Evolutionary conservation across 2,113 vertebrate species (phyloP).

Genomic region (Notothenia rossii): DNA sequence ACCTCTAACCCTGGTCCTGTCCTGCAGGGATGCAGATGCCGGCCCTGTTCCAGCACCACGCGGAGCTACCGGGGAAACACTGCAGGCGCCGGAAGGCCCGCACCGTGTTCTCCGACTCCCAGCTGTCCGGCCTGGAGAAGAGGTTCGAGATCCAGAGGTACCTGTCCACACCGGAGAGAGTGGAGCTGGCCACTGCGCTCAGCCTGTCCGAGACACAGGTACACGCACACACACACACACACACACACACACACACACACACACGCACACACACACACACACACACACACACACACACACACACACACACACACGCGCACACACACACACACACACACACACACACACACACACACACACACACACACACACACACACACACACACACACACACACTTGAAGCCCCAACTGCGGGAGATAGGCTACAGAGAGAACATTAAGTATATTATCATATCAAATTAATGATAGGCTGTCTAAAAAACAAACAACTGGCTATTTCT

Average conservation of each 20-base stretch:
- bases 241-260: not conserved
- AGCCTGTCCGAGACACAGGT: constrained; percentile 99
- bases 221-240: constrained; percentile 1
- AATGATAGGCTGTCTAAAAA: not conserved
- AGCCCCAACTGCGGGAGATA: not conserved
- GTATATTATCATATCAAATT: no score
- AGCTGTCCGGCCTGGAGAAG: constrained; percentile 96
- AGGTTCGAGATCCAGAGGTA: constrained; percentile 97
- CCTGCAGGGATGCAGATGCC: constrained; percentile 92
- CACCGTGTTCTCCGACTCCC: constrained; percentile 98
- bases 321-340: not conserved
- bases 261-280: not conserved
- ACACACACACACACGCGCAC: not conserved
- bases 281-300: not conserved
- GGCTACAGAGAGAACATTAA: not conserved
- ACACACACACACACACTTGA: not conserved
- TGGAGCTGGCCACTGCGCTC: constrained; percentile 96
- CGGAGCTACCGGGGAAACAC: constrained; percentile 94
- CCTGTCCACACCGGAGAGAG: constrained; percentile 95
- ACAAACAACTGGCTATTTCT: not conserved
- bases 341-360: not conserved
- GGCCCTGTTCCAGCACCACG: constrained; percentile 92
- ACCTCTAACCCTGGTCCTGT: not conserved
- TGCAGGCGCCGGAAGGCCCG: constrained; percentile 96
- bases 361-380: not conserved